Evolutionary conservation across 2,888 invertebrate genomes (phyloP).

Genomic region (Phania funesta): DNA sequence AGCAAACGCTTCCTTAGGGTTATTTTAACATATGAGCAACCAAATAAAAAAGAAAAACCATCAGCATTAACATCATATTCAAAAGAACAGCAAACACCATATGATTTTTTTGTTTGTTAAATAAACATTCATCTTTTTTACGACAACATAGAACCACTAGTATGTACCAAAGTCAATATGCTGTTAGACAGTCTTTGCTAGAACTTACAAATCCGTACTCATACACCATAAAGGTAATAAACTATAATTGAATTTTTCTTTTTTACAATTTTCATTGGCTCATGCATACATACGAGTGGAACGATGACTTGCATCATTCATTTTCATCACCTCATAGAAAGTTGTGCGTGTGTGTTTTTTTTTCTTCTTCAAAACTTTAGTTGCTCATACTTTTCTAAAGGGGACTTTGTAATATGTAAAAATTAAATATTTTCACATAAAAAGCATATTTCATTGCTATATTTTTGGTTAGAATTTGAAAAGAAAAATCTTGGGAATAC

Average conservation of each 20-base stretch:
- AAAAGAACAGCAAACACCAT: conserved; percentile 1
- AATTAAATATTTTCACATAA: conserved; percentile 17
- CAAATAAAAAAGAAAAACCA: conserved; percentile 2
- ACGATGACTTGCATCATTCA: conserved; percentile 48
- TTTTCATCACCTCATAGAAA: conserved; percentile 50
- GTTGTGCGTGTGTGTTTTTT: conserved; percentile 54
- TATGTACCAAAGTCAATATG: not conserved
- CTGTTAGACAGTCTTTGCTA: not conserved
- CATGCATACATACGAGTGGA: too few relatives aligned
- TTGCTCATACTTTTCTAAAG: conserved; percentile 14
- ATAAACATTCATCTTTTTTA: conserved; percentile 53
- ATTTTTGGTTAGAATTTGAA: not conserved
- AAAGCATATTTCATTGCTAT: not conserved
- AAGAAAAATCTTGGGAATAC: conserved; percentile 14
- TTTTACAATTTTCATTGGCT: not conserved
- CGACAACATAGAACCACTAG: not conserved
- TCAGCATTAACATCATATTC: not conserved
- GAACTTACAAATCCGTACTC: conserved; percentile 32
- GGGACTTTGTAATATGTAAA: not conserved
- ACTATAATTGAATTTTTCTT: conserved; percentile 57
- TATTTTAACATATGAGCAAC: conserved; percentile 12
- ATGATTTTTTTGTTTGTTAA: conserved; percentile 48
- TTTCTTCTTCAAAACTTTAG: conserved; percentile 50
- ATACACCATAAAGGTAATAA: conserved; percentile 54
- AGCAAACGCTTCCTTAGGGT: conserved; percentile 46